Percentiles rank a stretch among this genome's conserved stretches.
phyloP scores from a whole-genome alignment of 2,797 vertebrate species.

The Pangasius larnaudii region DNA sequence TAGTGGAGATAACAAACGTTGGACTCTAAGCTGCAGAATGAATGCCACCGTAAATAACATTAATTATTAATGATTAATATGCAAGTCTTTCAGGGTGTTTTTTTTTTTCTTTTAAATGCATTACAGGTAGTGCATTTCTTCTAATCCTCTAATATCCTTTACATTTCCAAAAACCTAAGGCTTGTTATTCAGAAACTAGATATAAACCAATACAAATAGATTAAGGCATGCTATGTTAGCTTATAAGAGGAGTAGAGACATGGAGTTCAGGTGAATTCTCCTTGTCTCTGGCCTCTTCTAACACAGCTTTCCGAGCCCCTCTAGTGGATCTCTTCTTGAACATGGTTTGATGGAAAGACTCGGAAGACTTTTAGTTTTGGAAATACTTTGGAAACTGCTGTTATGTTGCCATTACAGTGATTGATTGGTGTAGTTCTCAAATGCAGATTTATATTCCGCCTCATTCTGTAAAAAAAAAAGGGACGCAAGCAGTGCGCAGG shows the following conservation, averaged over 20 bases:
- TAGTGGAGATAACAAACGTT: too few species aligned
- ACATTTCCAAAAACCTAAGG: not conserved
- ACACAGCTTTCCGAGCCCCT: constrained; percentile 16
- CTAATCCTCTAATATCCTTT: not conserved
- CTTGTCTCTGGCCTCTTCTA: not conserved
- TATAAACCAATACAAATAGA: not conserved
- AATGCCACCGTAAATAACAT: not conserved
- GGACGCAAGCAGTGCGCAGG: not conserved
- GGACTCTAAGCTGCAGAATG: not conserved
- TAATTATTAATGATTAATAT: not conserved
- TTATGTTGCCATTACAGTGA: not conserved
- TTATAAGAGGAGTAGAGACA: not conserved
- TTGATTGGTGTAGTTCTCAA: not conserved
- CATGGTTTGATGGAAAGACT: not conserved
- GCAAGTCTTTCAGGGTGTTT: not conserved
- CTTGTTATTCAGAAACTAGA: not conserved
- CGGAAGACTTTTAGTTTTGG: not conserved
- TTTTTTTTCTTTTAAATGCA: not conserved
- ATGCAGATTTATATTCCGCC: not conserved
- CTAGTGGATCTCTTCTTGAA: constrained; percentile 14
- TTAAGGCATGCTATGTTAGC: too few species aligned
- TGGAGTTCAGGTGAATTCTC: too few species aligned
- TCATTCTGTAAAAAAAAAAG: not conserved
- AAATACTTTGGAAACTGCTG: not conserved
- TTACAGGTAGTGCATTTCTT: not conserved